Evolutionary conservation across 2,888 invertebrate genomes (phyloP).

Genomic region (Platycheirus albimanus): DNA sequence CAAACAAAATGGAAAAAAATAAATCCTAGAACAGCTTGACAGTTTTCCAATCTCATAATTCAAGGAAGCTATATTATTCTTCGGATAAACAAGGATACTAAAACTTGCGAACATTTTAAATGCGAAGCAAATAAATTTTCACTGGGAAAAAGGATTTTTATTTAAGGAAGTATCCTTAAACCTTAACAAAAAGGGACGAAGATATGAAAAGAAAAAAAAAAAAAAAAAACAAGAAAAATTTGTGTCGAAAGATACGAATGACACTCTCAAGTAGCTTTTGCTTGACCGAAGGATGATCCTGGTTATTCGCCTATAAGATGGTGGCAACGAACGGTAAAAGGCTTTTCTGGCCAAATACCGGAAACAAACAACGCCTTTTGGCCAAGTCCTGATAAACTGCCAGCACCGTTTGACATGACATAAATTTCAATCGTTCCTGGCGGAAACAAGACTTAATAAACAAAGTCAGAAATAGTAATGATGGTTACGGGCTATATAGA

Average conservation of each 20-base stretch:
- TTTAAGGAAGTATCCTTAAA: not conserved
- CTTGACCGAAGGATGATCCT: constrained; percentile 20
- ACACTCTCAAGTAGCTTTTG: not conserved
- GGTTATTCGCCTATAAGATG: not conserved
- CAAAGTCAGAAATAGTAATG: constrained; percentile 54
- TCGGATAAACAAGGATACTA: constrained; percentile 1
- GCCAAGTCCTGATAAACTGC: constrained; percentile 49
- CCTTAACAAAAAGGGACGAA: not conserved
- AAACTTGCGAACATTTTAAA: constrained; percentile 21
- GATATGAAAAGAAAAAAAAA: too few species aligned
- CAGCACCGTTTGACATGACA: constrained; percentile 58
- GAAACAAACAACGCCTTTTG: constrained; percentile 47
- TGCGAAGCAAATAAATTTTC: constrained; percentile 54
- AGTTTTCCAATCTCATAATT: constrained; percentile 59
- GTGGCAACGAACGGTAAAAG: not conserved
- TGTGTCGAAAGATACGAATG: not conserved
- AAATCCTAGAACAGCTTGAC: constrained; percentile 42
- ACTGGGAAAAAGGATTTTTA: constrained; percentile 7
- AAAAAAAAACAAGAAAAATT: not conserved
- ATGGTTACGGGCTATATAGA: constrained; percentile 12
- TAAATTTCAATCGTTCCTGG: constrained; percentile 61
- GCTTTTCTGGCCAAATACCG: constrained; percentile 8
- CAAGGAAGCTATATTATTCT: constrained; percentile 20
- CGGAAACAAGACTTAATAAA: constrained; percentile 60
- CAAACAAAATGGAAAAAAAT: too few species aligned